phyloP scores from a whole-genome alignment of 2,888 invertebrate species.

The Bhutanitis thaidina region DNA sequence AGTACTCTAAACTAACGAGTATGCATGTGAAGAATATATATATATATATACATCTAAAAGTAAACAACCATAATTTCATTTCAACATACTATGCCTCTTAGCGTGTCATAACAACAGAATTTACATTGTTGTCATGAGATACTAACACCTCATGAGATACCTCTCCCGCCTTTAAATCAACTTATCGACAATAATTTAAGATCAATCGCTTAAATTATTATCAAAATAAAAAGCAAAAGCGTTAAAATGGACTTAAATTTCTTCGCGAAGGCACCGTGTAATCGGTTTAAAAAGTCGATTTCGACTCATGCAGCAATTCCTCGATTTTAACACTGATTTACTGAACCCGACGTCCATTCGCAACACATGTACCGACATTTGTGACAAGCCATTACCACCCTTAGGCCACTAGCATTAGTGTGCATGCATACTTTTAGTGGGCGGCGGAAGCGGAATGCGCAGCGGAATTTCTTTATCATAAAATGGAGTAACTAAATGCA shows the following conservation, averaged over 20 bases:
- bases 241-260: conserved; percentile 17
- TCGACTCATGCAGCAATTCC: conserved; percentile 11
- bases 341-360: conserved; percentile 12
- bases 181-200: conserved; percentile 11
- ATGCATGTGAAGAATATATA: too few species aligned
- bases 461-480: background rate
- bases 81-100: too few species aligned
- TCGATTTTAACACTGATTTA: conserved; percentile 21
- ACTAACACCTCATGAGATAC: too few species aligned
- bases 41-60: too few species aligned
- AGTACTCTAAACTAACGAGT: too few species aligned
- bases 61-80: too few species aligned
- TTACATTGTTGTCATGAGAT: too few species aligned
- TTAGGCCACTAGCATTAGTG: conserved; percentile 5
- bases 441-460: conserved; percentile 2
- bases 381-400: conserved; percentile 20
- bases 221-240: conserved; percentile 14
- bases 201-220: conserved; percentile 14
- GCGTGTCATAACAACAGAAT: too few species aligned
- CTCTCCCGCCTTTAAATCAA: background rate
- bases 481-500: background rate
- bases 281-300: conserved; percentile 21
- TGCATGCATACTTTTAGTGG: background rate
- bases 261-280: conserved; percentile 18
- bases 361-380: conserved; percentile 15